Evolutionary conservation across 2,888 invertebrate genomes (phyloP).

Genomic region (Acleris emargana): DNA sequence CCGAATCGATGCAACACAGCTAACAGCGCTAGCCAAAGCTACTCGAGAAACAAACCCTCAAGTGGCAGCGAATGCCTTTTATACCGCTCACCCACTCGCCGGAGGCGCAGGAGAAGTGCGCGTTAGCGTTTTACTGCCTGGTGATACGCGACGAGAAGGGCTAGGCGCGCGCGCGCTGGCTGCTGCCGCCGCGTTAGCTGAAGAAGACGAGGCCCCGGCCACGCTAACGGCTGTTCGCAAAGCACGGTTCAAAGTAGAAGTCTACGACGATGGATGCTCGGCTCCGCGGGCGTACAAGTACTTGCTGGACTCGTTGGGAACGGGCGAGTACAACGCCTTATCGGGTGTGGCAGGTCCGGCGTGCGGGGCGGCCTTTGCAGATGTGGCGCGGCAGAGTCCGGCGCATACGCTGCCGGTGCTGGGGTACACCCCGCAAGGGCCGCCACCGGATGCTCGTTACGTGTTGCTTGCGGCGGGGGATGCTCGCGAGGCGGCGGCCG

Average conservation of each 20-base stretch:
- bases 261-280: conserved; percentile 64
- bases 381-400: conserved; percentile 62
- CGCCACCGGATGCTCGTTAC: conserved; percentile 42
- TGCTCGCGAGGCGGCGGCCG: conserved; percentile 53
- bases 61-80: conserved; percentile 47
- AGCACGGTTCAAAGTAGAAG: conserved; percentile 57
- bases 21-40: conserved; percentile 46
- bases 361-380: conserved; percentile 66
- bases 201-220: conserved; percentile 47
- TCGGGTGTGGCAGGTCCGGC: conserved; percentile 68
- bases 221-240: conserved; percentile 23
- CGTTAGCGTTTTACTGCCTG: conserved; percentile 55
- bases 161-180: conserved; percentile 51
- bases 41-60: conserved; percentile 44
- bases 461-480: conserved; percentile 40
- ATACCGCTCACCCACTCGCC: conserved; percentile 44
- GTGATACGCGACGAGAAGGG: conserved; percentile 48
- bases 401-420: conserved; percentile 62
- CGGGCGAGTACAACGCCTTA: conserved; percentile 62
- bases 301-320: conserved; percentile 61
- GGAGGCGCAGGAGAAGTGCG: conserved; percentile 53
- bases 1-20: conserved; percentile 47
- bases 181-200: conserved; percentile 65
- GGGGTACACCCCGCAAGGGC: conserved; percentile 63
- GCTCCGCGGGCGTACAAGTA: conserved; percentile 63